These are phyloP conservation scores for Ceratosolen solmsi DNA, from an alignment of 1,140 invertebrate genomes.

Conservation along the genomic window DNA sequence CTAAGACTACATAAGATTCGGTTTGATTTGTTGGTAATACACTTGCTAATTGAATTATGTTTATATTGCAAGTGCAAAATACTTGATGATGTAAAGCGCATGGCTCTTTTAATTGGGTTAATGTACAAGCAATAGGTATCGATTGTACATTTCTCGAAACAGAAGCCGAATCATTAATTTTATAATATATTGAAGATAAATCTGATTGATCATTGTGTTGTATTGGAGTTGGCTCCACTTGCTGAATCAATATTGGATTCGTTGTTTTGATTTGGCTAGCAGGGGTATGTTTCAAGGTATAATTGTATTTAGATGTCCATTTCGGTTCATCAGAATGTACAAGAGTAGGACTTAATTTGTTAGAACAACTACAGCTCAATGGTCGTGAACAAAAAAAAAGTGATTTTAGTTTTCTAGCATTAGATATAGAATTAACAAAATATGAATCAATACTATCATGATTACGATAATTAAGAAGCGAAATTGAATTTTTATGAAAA, in stretches of 20 bases:
- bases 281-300: background rate
- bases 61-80: background rate
- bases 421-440: too few relatives aligned
- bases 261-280: background rate
- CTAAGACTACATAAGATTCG: background rate
- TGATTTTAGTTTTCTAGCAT: background rate
- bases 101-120: background rate
- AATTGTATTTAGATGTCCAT: background rate
- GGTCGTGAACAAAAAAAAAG: background rate
- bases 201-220: background rate
- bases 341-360: constrained; percentile 4
- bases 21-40: background rate
- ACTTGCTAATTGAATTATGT: background rate
- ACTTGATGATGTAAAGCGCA: background rate
- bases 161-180: background rate
- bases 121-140: background rate
- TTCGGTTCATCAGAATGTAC: background rate
- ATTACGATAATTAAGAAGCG: background rate
- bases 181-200: background rate
- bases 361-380: background rate
- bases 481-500: background rate
- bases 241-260: background rate
- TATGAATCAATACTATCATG: background rate
- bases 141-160: background rate
- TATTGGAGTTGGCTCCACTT: background rate